Evolutionary conservation across 2,888 invertebrate species (phyloP).

Genomic region (Perizoma flavofasciatum): DNA sequence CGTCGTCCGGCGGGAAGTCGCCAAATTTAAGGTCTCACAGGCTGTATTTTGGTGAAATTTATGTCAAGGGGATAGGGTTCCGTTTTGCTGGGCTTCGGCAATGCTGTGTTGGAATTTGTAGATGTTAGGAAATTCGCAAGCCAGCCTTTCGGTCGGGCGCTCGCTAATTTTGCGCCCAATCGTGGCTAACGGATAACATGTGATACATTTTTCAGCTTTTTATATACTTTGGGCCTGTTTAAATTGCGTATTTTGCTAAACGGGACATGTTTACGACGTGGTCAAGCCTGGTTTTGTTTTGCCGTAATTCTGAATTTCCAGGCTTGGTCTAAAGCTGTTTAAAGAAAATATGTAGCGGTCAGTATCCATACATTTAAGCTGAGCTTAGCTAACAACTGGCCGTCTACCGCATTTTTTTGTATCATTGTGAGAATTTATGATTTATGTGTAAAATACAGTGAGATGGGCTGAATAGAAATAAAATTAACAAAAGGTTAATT

Average conservation of each 20-base stretch:
- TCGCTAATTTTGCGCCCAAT: slow-evolving; percentile 77
- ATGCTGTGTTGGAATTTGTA: slow-evolving; percentile 42
- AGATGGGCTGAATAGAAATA: no score
- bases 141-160: slow-evolving; percentile 73
- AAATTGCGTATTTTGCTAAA: slow-evolving; percentile 42
- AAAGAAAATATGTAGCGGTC: slow-evolving; percentile 14
- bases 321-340: slow-evolving; percentile 22
- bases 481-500: no score
- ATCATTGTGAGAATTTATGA: no score
- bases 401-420: no score
- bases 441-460: no score
- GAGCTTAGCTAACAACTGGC: not conserved
- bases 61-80: slow-evolving; percentile 50
- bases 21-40: slow-evolving; percentile 62
- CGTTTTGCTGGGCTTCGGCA: slow-evolving; percentile 49
- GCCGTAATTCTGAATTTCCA: slow-evolving; percentile 36
- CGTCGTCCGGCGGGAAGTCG: slow-evolving; percentile 68
- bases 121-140: slow-evolving; percentile 75
- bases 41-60: slow-evolving; percentile 51
- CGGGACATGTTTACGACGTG: slow-evolving; percentile 47
- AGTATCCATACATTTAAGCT: not conserved
- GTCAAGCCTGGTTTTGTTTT: slow-evolving; percentile 36
- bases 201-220: slow-evolving; percentile 65
- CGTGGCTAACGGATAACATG: slow-evolving; percentile 70
- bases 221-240: slow-evolving; percentile 52